Base-by-base conservation (phyloP, 2,888 invertebrate species). In the Podotricha telesiphe region DNA sequence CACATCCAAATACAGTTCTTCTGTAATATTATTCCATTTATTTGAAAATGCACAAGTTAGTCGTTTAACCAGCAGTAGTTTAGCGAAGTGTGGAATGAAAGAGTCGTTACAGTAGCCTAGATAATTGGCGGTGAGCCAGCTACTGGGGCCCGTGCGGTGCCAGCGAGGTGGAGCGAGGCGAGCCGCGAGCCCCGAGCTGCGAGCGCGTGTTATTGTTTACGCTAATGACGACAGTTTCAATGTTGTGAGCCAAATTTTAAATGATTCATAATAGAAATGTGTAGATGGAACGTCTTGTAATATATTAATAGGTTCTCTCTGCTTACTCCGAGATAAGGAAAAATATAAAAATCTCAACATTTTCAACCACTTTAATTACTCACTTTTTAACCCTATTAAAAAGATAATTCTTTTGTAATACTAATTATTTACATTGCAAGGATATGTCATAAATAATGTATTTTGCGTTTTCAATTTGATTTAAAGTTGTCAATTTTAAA, bases 51-150 rank as follows among this genome's bases (percentile, higher is more conserved):
- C 22, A 5, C 42, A 50, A 66, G 66, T 66, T 58, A 50, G 42
- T 48, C 48, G 48, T 58, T 56, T 56, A 47, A 47, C 37, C 50
- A n/a, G 42, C 22, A 42, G 64, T 47, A 65, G 48, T 66, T 66
- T 59, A 59, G 50, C 40, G 40, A 28, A 58, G 66, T 40, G 22
- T 40, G 22, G 48, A 50, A 48, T 66, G 66, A 50, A 48, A 50
- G 45, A 64, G 64, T 64, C 51, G 51, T 53, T 51, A 42, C 59
- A 48, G 58, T 22, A 40, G 40, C 50, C 50, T 42, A 20, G 58
- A 59, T 59, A 45, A n/a, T 45, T 59, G 66, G 65, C 65, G 40
- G 22, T 20, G 37, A 8, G 47, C 66, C 66, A 42, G 55, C n/a
- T n/a, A 37, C 19, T 7, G 15, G 37, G 19, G 15, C 6, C 50